phyloP scores from a whole-genome alignment of 2,113 vertebrate species.

The Corythoichthys intestinalis region DNA sequence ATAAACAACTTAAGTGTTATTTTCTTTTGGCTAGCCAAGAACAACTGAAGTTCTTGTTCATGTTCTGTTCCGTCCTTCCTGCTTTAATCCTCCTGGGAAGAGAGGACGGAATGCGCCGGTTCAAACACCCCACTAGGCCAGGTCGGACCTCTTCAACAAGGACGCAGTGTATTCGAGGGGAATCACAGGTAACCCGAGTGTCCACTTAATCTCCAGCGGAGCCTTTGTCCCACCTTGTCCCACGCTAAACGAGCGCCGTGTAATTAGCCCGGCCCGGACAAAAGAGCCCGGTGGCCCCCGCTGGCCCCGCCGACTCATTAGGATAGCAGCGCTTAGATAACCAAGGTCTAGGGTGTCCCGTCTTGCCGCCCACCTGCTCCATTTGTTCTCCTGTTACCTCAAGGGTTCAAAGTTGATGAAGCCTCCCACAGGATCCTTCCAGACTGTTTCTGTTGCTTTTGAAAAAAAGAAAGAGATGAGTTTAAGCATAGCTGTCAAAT shows the following conservation, averaged over 20 bases:
- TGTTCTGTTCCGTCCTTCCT: background rate
- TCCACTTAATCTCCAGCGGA: conserved; percentile 30
- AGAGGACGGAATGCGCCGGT: conserved; percentile 39
- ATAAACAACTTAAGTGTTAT: too few relatives aligned
- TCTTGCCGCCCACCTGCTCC: conserved; percentile 59
- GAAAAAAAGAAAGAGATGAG: conserved; percentile 17
- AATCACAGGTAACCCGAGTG: conserved; percentile 50
- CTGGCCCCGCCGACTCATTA: conserved; percentile 65
- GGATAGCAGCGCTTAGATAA: conserved; percentile 72
- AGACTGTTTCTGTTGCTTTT: conserved; percentile 3
- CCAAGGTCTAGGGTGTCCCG: conserved; percentile 48
- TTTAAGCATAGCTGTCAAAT: too few relatives aligned
- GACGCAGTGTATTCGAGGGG: conserved; percentile 42
- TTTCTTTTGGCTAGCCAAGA: too few relatives aligned
- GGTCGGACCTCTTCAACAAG: conserved; percentile 47
- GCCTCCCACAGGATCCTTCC: conserved; percentile 30
- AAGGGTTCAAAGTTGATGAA: conserved; percentile 27
- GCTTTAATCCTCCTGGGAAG: conserved; percentile 66
- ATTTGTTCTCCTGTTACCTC: conserved; percentile 34
- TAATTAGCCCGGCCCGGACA: conserved; percentile 71
- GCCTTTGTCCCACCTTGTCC: conserved; percentile 64
- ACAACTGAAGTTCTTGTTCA: background rate
- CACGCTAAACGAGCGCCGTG: conserved; percentile 60
- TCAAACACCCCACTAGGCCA: conserved; percentile 37
- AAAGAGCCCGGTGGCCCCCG: conserved; percentile 39